phyloP scores from a whole-genome alignment of 2,888 invertebrate species.

The Melanotus villosus region DNA sequence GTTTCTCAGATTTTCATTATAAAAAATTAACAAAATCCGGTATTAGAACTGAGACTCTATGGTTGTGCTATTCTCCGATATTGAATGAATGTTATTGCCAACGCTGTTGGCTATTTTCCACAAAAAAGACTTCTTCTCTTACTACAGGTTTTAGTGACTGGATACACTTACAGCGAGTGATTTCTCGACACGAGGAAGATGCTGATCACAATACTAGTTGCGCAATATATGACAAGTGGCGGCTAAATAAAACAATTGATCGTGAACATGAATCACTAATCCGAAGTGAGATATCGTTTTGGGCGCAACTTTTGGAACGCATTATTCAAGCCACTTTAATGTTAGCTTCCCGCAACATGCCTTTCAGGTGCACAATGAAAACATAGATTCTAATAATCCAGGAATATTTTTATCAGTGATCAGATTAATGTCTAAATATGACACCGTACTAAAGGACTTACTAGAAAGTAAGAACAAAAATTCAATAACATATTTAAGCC shows the following conservation, averaged over 20 bases:
- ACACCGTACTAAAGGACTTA: neutral
- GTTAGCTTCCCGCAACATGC: neutral
- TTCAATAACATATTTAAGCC: slow-evolving; percentile 2
- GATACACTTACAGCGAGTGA: no score
- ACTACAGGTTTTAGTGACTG: no score
- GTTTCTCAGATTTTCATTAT: slow-evolving; percentile 16
- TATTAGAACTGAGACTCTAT: slow-evolving; percentile 14
- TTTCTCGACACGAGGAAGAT: no score
- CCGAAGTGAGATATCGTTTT: no score
- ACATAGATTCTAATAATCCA: neutral
- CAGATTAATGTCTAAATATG: slow-evolving; percentile 2
- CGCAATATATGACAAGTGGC: no score
- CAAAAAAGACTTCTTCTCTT: neutral
- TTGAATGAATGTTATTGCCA: slow-evolving; percentile 22
- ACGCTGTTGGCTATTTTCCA: slow-evolving; percentile 20
- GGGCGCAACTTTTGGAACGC: no score
- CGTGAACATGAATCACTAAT: no score
- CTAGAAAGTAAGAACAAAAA: neutral
- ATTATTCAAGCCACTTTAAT: neutral
- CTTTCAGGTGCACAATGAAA: neutral
- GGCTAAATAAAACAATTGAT: no score
- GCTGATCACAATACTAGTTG: no score
- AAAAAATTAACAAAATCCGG: slow-evolving; percentile 5
- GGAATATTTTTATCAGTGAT: slow-evolving; percentile 1
- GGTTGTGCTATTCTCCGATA: slow-evolving; percentile 12